phyloP scores from a whole-genome alignment of 35 echinoderm and acorn worm species.

The Apostichopus californicus region DNA sequence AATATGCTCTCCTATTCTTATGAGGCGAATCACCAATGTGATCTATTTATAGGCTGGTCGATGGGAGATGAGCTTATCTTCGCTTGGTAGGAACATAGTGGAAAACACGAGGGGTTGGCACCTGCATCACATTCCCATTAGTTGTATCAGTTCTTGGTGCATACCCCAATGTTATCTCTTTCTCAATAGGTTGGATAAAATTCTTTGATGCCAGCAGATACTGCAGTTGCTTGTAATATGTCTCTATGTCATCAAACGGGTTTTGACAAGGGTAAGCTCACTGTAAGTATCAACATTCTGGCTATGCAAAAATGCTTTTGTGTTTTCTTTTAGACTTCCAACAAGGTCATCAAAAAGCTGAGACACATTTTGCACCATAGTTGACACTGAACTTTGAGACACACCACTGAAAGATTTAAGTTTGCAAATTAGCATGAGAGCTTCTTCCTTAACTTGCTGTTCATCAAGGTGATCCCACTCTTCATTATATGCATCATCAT shows the following conservation, averaged over 20 bases:
- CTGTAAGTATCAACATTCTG: background rate
- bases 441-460: conserved; percentile 27
- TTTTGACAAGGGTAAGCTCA: conserved; percentile 1
- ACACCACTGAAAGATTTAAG: conserved; percentile 46
- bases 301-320: background rate
- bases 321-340: conserved; percentile 14
- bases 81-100: conserved; percentile 44
- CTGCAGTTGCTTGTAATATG: conserved; percentile 7
- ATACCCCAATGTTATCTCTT: conserved; percentile 45
- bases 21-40: no score
- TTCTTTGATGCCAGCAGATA: conserved; percentile 2
- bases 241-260: background rate
- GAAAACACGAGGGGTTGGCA: background rate
- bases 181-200: conserved; percentile 1
- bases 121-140: conserved; percentile 39
- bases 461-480: conserved; percentile 15
- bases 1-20: no score
- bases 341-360: conserved; percentile 36
- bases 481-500: background rate
- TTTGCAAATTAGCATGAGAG: conserved; percentile 18
- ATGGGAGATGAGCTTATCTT: no score
- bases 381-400: conserved; percentile 18
- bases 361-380: conserved; percentile 14
- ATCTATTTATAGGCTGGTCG: no score
- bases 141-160: conserved; percentile 21